Percentiles rank a stretch among this genome's conserved stretches.
Conservation (phyloP, 2,797 vertebrate genomes). For the Acridotheres tristis region DNA sequence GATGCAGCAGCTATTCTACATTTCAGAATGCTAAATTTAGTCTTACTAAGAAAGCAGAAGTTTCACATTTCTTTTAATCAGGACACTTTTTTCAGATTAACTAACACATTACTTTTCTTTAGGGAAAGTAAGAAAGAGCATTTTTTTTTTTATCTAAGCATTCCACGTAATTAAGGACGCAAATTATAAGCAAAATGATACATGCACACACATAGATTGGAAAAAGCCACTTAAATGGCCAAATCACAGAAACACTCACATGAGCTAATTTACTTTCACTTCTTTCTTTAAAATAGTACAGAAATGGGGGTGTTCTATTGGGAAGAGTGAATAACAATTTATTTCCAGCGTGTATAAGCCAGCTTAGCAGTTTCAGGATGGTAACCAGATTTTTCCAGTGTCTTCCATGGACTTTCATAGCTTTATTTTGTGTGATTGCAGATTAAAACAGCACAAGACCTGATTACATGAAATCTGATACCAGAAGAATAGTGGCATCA, state of each 20-base stretch:
- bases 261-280: not conserved
- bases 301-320: not conserved
- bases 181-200: not conserved
- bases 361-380: not conserved
- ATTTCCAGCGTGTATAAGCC: not conserved
- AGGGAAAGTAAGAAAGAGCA: not conserved
- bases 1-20: not conserved
- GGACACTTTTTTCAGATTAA: not conserved
- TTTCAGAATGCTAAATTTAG: conserved; percentile 29
- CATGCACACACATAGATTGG: not conserved
- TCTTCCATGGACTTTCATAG: not conserved
- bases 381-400: not conserved
- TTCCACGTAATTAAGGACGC: not conserved
- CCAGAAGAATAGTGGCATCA: not conserved
- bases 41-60: not conserved
- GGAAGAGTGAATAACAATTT: not conserved
- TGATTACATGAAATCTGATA: not conserved
- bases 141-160: not conserved
- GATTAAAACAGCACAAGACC: not conserved
- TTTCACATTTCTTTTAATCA: not conserved
- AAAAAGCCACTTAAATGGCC: not conserved
- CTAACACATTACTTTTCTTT: not conserved
- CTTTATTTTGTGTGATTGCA: not conserved
- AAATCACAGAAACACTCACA: not conserved
- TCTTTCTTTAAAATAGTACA: not conserved